phyloP scores from a whole-genome alignment of 2,888 invertebrate species.

The Synanthedon formicaeformis region DNA sequence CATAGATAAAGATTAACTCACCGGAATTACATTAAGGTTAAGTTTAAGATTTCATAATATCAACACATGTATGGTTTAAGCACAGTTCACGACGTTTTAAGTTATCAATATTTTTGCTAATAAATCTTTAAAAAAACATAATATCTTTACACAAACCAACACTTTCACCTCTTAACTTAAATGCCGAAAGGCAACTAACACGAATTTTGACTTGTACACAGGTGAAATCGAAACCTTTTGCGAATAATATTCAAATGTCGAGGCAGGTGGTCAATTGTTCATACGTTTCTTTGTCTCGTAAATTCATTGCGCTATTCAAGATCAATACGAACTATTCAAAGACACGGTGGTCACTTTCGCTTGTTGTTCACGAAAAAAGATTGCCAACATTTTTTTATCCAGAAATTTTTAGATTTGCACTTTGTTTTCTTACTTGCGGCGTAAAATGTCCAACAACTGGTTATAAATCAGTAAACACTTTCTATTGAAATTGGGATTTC shows the following conservation, averaged over 20 bases:
- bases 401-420: slow-evolving; percentile 13
- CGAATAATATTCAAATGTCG: slow-evolving; percentile 62
- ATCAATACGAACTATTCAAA: slow-evolving; percentile 7
- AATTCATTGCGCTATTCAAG: slow-evolving; percentile 9
- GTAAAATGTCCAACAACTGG: slow-evolving; percentile 30
- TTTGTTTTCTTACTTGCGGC: slow-evolving; percentile 49
- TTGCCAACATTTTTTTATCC: slow-evolving; percentile 5
- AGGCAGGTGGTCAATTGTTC: slow-evolving; percentile 54
- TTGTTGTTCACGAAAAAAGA: slow-evolving; percentile 20
- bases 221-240: slow-evolving; percentile 47
- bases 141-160: background rate
- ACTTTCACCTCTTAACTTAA: slow-evolving; percentile 3
- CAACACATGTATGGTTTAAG: too few species aligned
- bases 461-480: slow-evolving; percentile 58
- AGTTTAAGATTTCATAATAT: too few species aligned
- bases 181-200: background rate
- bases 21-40: too few species aligned
- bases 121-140: too few species aligned
- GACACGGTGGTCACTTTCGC: slow-evolving; percentile 48
- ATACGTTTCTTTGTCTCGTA: slow-evolving; percentile 15
- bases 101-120: too few species aligned
- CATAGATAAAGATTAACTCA: too few species aligned
- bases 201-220: slow-evolving; percentile 2
- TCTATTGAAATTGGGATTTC: slow-evolving; percentile 23
- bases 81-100: too few species aligned